Conservation (phyloP, 2,888 invertebrate species). For the Cephus sareptanus region DNA sequence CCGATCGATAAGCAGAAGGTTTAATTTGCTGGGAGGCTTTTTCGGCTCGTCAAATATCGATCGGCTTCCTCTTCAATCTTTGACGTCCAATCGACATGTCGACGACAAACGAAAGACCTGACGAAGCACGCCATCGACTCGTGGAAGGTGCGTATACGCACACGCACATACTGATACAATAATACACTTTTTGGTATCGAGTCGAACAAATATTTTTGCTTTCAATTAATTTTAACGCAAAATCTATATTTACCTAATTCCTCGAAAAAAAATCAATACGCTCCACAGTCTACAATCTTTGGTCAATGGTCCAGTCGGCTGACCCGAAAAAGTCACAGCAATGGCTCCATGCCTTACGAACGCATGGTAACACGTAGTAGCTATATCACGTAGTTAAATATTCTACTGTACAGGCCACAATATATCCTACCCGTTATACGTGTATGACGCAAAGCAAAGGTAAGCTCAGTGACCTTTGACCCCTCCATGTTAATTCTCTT, state of each 20-base stretch:
- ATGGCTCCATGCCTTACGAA: neutral
- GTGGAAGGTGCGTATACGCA: neutral
- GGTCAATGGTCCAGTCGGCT: neutral
- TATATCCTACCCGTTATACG: neutral
- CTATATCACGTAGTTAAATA: neutral
- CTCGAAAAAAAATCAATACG: neutral
- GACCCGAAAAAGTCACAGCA: neutral
- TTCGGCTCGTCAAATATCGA: neutral
- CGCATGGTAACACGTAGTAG: neutral
- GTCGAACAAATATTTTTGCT: neutral
- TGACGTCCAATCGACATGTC: neutral
- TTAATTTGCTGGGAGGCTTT: neutral
- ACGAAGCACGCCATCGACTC: neutral
- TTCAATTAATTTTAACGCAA: neutral
- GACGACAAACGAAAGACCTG: neutral
- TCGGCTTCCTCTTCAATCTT: neutral
- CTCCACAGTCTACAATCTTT: too few relatives aligned
- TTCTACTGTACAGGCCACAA: neutral
- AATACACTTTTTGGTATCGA: too few relatives aligned
- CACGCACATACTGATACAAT: neutral
- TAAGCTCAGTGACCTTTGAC: neutral
- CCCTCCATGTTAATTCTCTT: neutral
- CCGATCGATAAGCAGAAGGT: neutral
- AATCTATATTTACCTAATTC: neutral
- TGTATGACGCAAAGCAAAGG: neutral